phyloP scores from a whole-genome alignment of 2,113 vertebrate species.

The Sterrhoptilus dennistouni region DNA sequence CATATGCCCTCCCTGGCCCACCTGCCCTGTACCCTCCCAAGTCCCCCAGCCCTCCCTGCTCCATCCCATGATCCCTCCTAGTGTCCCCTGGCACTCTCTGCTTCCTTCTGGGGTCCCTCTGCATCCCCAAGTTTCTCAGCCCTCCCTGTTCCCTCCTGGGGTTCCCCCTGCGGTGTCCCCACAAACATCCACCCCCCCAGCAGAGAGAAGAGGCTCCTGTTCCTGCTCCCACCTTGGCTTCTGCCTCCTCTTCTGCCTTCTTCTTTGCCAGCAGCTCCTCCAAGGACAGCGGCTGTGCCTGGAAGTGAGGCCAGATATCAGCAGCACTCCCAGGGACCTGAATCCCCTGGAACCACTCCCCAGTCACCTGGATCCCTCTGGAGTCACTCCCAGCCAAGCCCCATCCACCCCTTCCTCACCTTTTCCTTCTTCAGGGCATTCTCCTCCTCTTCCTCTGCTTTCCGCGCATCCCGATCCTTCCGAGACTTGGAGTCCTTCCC shows the following conservation, averaged over 20 bases:
- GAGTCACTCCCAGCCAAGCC: neutral
- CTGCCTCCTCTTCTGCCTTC: slow-evolving; percentile 94
- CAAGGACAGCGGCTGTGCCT: slow-evolving; percentile 79
- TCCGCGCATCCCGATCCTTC: slow-evolving; percentile 85
- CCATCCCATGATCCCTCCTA: rapidly evolving
- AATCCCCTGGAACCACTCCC: neutral
- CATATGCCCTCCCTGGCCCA: neutral
- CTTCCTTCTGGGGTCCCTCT: neutral
- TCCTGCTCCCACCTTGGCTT: slow-evolving; percentile 84
- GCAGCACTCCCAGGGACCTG: neutral
- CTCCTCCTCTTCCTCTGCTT: slow-evolving; percentile 87
- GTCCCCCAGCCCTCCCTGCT: neutral
- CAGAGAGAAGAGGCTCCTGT: rapidly evolving
- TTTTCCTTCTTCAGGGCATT: slow-evolving; percentile 87
- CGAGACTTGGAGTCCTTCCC: slow-evolving; percentile 86
- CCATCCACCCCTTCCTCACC: slow-evolving; percentile 16
- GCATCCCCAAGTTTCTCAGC: neutral
- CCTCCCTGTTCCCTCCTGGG: neutral
- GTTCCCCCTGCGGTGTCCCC: rapidly evolving
- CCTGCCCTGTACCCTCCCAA: too few relatives aligned
- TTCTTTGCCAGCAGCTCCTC: slow-evolving; percentile 97
- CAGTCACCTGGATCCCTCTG: neutral
- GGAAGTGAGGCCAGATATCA: neutral
- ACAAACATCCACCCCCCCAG: rapidly evolving
- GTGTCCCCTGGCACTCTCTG: neutral